These are phyloP conservation scores for Tokudaia muenninki DNA, from an alignment of 2,797 vertebrate genomes.

Conservation along the genomic window DNA sequence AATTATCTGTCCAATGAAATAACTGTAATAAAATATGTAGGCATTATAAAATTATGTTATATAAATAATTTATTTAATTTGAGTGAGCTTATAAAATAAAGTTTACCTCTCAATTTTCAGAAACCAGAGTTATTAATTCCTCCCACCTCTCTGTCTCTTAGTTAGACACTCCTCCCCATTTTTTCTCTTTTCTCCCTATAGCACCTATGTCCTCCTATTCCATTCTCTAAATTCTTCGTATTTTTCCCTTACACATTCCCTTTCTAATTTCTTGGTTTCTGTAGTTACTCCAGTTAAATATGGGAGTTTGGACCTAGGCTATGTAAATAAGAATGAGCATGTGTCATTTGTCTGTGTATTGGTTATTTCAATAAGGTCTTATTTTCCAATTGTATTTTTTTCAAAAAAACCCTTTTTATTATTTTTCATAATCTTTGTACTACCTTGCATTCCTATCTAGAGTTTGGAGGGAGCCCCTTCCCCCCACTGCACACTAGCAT, in stretches of 20 bases:
- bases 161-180: not conserved
- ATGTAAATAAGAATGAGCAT: not conserved
- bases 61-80: not conserved
- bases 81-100: not conserved
- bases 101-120: not conserved
- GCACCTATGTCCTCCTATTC: not conserved
- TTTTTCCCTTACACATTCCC: not conserved
- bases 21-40: no score
- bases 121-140: not conserved
- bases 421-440: not conserved
- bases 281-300: not conserved
- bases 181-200: not conserved
- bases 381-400: not conserved
- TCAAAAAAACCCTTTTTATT: no score
- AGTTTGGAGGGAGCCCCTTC: not conserved
- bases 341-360: not conserved
- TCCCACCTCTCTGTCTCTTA: not conserved
- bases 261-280: not conserved
- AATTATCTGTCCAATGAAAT: no score
- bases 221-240: not conserved
- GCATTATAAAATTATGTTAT: not conserved
- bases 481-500: not conserved
- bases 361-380: not conserved
- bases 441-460: not conserved
- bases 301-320: not conserved